Conservation (phyloP, 2,888 invertebrate genomes). For the Pseudococcus longispinus region DNA sequence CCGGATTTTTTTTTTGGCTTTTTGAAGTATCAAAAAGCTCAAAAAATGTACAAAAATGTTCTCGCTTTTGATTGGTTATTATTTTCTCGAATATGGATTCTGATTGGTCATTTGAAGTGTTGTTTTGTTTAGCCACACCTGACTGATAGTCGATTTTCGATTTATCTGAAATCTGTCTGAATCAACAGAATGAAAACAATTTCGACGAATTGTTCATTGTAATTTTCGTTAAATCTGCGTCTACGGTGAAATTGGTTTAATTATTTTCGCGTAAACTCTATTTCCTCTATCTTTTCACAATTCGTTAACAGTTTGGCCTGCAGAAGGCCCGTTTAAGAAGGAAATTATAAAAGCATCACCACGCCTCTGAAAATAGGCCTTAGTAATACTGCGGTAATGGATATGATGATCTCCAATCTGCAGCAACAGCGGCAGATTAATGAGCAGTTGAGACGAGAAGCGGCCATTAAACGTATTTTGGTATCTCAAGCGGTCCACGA, state of each 20-base stretch:
- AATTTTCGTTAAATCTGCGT: background rate
- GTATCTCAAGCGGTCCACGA: conserved; percentile 89
- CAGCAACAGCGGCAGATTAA: conserved; percentile 94
- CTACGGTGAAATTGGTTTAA: background rate
- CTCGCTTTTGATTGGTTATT: background rate
- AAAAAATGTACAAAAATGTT: background rate
- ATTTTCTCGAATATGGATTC: background rate
- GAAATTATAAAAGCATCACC: conserved; percentile 58
- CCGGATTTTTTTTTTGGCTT: background rate
- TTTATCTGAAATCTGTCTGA: background rate
- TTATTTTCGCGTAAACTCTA: background rate
- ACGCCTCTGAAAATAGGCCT: conserved; percentile 76
- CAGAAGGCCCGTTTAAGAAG: conserved; percentile 38
- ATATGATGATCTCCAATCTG: conserved; percentile 91
- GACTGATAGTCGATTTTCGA: background rate
- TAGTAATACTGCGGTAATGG: conserved; percentile 88
- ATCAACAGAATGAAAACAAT: conserved; percentile 24
- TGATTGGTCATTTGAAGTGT: background rate
- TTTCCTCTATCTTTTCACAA: background rate
- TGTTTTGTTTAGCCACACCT: conserved; percentile 26
- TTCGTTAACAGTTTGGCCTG: conserved; percentile 32
- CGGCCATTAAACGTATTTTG: conserved; percentile 83
- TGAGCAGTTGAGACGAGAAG: conserved; percentile 91
- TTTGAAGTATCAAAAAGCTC: background rate
- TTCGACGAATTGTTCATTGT: background rate